Conservation (phyloP, 2,797 vertebrate genomes). For the Pogoniulus pusillus region DNA sequence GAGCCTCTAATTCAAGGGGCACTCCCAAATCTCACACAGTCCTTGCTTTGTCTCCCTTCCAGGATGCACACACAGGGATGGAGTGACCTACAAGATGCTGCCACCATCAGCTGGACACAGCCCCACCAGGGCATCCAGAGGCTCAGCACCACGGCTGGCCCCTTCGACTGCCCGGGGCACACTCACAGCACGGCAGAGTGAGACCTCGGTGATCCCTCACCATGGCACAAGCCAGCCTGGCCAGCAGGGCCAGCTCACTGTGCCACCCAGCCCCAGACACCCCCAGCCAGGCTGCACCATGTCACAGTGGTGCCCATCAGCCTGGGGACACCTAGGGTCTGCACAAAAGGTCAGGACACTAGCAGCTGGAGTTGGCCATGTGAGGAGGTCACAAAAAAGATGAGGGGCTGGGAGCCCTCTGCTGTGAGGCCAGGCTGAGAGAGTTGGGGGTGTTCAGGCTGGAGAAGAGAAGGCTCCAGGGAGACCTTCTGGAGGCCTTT, state of each 20-base stretch:
- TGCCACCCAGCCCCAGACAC: neutral
- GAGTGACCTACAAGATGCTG: neutral
- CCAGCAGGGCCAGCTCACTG: neutral
- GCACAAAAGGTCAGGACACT: neutral
- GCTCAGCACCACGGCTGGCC: too few relatives aligned
- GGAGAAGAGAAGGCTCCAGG: too few relatives aligned
- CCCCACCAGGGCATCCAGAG: fast-evolving
- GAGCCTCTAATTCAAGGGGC: neutral
- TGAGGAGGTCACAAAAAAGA: too few relatives aligned
- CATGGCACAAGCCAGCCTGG: neutral
- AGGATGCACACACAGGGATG: too few relatives aligned
- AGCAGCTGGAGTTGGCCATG: too few relatives aligned
- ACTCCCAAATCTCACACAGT: neutral
- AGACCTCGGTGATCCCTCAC: neutral
- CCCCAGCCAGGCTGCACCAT: neutral
- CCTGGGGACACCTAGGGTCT: neutral
- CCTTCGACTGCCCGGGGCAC: neutral
- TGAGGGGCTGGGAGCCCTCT: too few relatives aligned
- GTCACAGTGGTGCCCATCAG: fast-evolving
- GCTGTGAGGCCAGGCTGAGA: too few relatives aligned
- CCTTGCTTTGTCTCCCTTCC: neutral
- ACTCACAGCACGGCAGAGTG: fast-evolving
- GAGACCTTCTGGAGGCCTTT: too few relatives aligned
- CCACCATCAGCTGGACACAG: too few relatives aligned
- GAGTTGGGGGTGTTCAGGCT: too few relatives aligned